phyloP scores from a whole-genome alignment of 2,797 vertebrate genomes.

The Limosa lapponica region DNA sequence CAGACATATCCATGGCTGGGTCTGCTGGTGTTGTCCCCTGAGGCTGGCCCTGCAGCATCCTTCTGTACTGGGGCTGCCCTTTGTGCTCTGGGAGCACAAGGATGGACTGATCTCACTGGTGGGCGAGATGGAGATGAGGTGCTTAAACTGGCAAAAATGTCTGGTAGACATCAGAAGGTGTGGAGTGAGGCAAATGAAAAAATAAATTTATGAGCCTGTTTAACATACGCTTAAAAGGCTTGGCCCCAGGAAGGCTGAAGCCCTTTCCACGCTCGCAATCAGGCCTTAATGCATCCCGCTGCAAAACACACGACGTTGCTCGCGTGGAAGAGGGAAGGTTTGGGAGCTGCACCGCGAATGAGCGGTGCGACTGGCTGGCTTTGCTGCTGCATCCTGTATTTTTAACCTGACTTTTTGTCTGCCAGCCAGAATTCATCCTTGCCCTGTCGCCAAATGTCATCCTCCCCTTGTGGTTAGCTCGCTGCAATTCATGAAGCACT shows the following conservation, averaged over 20 bases:
- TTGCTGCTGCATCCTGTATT: constrained; percentile 46
- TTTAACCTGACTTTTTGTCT: constrained; percentile 65
- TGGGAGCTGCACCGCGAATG: neutral
- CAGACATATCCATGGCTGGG: neutral
- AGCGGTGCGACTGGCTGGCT: neutral
- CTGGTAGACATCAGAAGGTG: neutral
- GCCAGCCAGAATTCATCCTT: constrained; percentile 62
- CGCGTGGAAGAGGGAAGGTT: neutral
- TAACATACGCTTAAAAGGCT: neutral
- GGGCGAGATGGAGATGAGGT: neutral
- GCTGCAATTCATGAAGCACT: constrained; percentile 73
- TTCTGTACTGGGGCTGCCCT: neutral
- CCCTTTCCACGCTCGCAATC: accelerated
- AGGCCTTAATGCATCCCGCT: neutral
- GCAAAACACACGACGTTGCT: neutral
- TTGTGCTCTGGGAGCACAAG: neutral
- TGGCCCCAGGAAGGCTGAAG: neutral
- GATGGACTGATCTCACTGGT: neutral
- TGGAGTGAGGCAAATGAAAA: neutral
- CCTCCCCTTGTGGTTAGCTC: constrained; percentile 71
- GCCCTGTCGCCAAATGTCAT: constrained; percentile 73
- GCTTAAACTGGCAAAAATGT: neutral
- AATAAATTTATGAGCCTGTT: neutral
- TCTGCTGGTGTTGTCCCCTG: neutral
- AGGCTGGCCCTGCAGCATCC: neutral